Percentiles rank a stretch among this genome's conserved stretches.
These are phyloP conservation scores for Dipodomys ordii DNA, from an alignment of 2,113 vertebrate genomes.

Conservation along the genomic window DNA sequence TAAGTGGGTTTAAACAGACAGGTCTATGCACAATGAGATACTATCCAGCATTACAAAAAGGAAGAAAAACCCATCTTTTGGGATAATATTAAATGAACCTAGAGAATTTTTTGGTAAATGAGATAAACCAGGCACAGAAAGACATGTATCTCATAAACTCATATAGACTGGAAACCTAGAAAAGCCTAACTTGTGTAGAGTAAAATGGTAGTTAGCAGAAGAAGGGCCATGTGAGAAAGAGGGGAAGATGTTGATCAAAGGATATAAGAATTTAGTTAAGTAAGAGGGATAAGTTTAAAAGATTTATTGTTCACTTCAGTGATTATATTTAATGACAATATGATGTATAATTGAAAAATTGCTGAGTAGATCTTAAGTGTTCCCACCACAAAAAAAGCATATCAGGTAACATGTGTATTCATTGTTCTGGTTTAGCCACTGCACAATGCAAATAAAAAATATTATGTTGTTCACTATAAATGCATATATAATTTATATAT, in stretches of 20 bases:
- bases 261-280: not conserved
- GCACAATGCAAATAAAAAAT: not conserved
- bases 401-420: not conserved
- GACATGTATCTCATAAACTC: not conserved
- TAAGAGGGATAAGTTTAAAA: not conserved
- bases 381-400: not conserved
- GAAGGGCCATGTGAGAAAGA: fast-evolving
- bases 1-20: not conserved
- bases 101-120: not conserved
- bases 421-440: not conserved
- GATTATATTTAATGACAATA: not conserved
- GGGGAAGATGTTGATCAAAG: not conserved
- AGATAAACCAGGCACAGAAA: not conserved
- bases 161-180: not conserved
- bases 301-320: not conserved
- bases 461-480: not conserved
- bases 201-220: not conserved
- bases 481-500: not conserved
- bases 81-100: not conserved
- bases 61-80: not conserved
- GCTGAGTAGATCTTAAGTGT: not conserved
- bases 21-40: not conserved
- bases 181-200: not conserved
- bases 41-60: not conserved
- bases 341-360: not conserved